These are phyloP conservation scores for Eubasilissa regina DNA, from an alignment of 1,140 invertebrate genomes.

Conservation along the genomic window DNA sequence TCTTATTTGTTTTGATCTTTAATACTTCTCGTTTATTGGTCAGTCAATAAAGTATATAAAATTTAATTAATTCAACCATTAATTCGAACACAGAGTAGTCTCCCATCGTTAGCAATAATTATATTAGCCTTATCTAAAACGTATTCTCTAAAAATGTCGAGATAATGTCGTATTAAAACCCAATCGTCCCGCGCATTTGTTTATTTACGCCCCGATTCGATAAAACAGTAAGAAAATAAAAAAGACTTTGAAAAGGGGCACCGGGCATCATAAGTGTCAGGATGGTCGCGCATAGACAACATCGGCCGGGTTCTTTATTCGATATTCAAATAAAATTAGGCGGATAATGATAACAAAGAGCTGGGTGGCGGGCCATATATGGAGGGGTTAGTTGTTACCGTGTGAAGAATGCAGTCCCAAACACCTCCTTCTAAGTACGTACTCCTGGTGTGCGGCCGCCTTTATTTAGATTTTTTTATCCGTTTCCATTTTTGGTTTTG, in stretches of 20 bases:
- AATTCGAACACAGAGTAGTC: neutral
- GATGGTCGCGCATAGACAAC: slow-evolving; percentile 51
- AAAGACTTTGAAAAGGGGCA: slow-evolving; percentile 27
- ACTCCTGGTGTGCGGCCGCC: slow-evolving; percentile 28
- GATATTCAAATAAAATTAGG: slow-evolving; percentile 60
- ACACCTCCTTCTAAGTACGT: slow-evolving; percentile 42
- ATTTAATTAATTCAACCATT: neutral
- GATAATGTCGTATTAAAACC: slow-evolving; percentile 51
- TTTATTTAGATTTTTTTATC: slow-evolving; percentile 22
- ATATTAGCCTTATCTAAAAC: slow-evolving; percentile 48
- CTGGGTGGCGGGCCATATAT: slow-evolving; percentile 53
- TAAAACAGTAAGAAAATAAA: slow-evolving; percentile 38
- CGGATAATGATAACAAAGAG: slow-evolving; percentile 57
- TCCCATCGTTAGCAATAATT: slow-evolving; percentile 14
- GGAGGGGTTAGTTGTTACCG: slow-evolving; percentile 48
- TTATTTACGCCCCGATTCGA: slow-evolving; percentile 33
- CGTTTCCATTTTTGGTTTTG: neutral
- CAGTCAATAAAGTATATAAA: neutral
- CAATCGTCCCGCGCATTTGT: slow-evolving; percentile 25
- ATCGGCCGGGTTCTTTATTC: slow-evolving; percentile 47
- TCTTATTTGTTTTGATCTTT: too few relatives aligned
- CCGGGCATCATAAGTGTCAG: slow-evolving; percentile 50
- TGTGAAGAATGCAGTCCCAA: slow-evolving; percentile 53
- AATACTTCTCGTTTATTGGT: too few relatives aligned
- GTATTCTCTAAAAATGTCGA: slow-evolving; percentile 36